phyloP scores from a whole-genome alignment of 53 echinoderm and acorn worm species.

The Hippasteria phrygiana region DNA sequence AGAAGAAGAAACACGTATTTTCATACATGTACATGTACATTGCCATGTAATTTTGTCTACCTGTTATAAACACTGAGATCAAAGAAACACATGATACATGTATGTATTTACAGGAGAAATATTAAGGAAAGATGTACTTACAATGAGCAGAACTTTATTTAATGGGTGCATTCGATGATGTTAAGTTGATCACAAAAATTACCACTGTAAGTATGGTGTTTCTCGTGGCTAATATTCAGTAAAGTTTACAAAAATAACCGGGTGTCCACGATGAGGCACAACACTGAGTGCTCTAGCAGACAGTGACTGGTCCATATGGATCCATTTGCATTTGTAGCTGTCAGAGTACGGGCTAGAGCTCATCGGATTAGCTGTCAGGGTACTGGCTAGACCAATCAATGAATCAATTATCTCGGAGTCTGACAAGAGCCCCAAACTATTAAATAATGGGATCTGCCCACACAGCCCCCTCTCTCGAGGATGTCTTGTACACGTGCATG shows the following conservation, averaged over 20 bases:
- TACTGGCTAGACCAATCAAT: constrained; percentile 29
- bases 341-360: constrained; percentile 1
- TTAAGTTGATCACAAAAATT: too few species aligned
- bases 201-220: too few species aligned
- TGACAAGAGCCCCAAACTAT: neutral
- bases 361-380: constrained; percentile 44
- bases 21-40: too few species aligned
- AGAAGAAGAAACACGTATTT: too few species aligned
- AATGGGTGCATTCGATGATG: neutral
- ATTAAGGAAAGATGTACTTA: too few species aligned
- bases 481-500: neutral
- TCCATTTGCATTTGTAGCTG: neutral
- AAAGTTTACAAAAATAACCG: neutral
- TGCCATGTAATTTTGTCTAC: too few species aligned
- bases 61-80: too few species aligned
- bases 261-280: neutral
- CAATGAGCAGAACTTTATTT: neutral
- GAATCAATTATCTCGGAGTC: constrained; percentile 39
- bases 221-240: neutral
- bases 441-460: constrained; percentile 2
- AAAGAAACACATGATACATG: too few species aligned
- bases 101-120: too few species aligned
- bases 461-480: neutral
- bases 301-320: constrained; percentile 9
- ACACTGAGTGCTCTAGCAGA: constrained; percentile 7